Conservation (phyloP, 2,113 vertebrate genomes). For the mouse (Mus musculus) region DNA sequence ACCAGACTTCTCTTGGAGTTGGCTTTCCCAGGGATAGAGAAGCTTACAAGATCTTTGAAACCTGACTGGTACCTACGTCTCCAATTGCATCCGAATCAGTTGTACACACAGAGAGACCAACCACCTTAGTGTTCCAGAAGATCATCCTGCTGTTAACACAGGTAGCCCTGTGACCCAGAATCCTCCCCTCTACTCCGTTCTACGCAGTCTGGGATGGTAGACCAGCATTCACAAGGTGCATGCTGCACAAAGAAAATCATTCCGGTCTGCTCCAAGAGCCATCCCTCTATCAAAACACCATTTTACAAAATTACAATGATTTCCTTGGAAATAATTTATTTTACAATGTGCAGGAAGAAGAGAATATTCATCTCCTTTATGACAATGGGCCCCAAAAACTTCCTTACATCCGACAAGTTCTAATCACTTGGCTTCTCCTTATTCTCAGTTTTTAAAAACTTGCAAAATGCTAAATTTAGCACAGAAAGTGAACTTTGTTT, state of each 20-base stretch:
- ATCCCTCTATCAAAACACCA: conserved; percentile 33
- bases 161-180: neutral
- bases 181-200: neutral
- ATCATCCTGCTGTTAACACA: neutral
- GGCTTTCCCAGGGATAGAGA: neutral
- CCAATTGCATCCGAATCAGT: neutral
- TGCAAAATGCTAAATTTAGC: conserved; percentile 9
- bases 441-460: conserved; percentile 14
- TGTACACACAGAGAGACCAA: neutral
- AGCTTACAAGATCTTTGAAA: neutral
- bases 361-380: conserved; percentile 52
- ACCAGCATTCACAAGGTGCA: neutral
- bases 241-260: neutral
- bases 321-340: conserved; percentile 57
- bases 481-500: conserved; percentile 44
- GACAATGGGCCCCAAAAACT: conserved; percentile 56
- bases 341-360: conserved; percentile 55
- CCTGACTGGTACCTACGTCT: neutral
- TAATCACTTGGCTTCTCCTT: neutral
- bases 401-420: conserved; percentile 43
- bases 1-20: neutral
- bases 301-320: conserved; percentile 40
- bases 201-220: neutral
- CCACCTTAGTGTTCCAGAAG: neutral
- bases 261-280: neutral